Conservation (phyloP, 2,888 invertebrate species). For the Microplitis deprimator region DNA sequence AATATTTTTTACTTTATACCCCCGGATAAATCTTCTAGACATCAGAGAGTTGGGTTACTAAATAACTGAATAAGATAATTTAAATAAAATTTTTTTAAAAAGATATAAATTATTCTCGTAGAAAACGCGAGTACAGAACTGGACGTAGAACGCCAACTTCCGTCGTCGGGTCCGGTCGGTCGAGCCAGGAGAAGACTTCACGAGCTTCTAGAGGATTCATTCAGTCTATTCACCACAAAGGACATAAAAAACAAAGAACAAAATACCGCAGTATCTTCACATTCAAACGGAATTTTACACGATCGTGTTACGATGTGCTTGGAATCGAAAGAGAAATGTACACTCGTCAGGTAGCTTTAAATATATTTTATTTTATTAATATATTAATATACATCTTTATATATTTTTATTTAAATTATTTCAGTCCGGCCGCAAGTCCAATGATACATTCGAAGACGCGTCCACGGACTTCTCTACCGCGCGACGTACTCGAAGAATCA, state of each 20-base stretch:
- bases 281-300: conserved; percentile 50
- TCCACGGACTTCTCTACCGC: conserved; percentile 57
- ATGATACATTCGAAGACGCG: conserved; percentile 54
- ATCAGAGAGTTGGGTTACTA: conserved; percentile 16
- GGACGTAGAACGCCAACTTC: conserved; percentile 56
- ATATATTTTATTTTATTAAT: conserved; percentile 22
- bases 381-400: neutral
- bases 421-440: conserved; percentile 59
- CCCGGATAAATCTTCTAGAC: conserved; percentile 8
- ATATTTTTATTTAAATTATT: conserved; percentile 14
- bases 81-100: conserved; percentile 40
- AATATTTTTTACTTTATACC: neutral
- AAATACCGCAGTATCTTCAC: conserved; percentile 46
- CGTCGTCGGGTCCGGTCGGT: conserved; percentile 71
- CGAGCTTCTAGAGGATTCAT: conserved; percentile 85
- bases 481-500: conserved; percentile 52
- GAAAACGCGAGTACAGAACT: conserved; percentile 56
- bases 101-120: conserved; percentile 50
- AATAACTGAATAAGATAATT: neutral
- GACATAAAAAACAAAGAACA: conserved; percentile 73
- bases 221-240: conserved; percentile 81
- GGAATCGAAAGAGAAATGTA: conserved; percentile 59
- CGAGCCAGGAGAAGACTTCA: conserved; percentile 82
- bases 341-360: conserved; percentile 55
- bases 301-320: conserved; percentile 53